phyloP scores from a whole-genome alignment of 2,113 vertebrate species.

The Hystrix brachyura region DNA sequence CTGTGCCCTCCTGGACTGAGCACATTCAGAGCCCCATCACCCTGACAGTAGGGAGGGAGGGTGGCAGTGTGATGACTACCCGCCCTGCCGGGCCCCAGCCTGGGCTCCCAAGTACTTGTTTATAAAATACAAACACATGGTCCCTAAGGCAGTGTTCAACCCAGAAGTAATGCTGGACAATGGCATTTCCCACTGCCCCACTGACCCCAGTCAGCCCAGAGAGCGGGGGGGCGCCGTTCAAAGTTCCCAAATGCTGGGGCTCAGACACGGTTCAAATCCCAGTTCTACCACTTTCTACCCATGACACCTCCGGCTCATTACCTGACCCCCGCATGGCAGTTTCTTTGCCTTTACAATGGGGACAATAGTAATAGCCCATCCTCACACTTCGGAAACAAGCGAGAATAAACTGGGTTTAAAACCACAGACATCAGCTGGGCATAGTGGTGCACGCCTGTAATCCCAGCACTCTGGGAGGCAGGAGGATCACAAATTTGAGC shows the following conservation, averaged over 20 bases:
- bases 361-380: background rate
- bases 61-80: too few species aligned
- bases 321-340: background rate
- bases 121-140: background rate
- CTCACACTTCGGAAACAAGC: rapidly evolving
- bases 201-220: background rate
- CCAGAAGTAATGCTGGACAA: too few species aligned
- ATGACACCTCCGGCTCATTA: too few species aligned
- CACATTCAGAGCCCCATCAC: too few species aligned
- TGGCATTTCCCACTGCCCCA: too few species aligned
- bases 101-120: too few species aligned
- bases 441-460: background rate
- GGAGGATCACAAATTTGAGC: background rate
- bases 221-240: rapidly evolving
- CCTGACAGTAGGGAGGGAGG: too few species aligned
- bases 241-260: background rate
- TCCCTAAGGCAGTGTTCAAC: background rate
- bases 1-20: too few species aligned
- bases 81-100: too few species aligned
- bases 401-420: background rate
- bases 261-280: background rate
- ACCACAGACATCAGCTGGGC: background rate
- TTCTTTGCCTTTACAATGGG: rapidly evolving
- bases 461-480: background rate
- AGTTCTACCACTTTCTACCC: rapidly evolving